Evolutionary conservation across 2,888 invertebrate genomes (phyloP), one percentile per base, ranked within the genome.

Genomic region (Peribatodes rhomboidaria): DNA sequence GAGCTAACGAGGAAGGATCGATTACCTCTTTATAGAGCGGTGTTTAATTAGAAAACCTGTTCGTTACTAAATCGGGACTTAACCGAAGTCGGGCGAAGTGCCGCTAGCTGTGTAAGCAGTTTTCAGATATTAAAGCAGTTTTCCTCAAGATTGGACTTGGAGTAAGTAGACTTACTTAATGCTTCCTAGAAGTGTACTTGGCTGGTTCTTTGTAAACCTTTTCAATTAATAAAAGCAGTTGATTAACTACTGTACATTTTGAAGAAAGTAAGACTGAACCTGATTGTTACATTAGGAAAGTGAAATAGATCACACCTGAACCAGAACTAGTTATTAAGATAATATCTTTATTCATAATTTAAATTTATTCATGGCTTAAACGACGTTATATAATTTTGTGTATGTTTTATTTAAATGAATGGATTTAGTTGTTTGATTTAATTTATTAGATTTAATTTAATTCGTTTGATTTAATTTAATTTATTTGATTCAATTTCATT

Each of bases 31-130:
- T 64, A 71, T 67, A 70, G 73, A 75, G 73, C 65, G 72, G 64
- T 65, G 70, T 75, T 78, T 78, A 76, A 78, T 78, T 76, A 76
- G 70, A 54, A 72, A 64, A 70, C 68, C 61, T 67, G 71, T 70
- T 71, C 66, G 53, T 55, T 33, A 31, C 46, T 27, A 27, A 57
- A 14, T n/a, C n/a, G 18, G 33, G 49, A 14, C 14, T 37, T 35
- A 18, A 31, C 16, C 9, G 14, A 9, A 14, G 35, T n/a, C n/a
- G n/a, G n/a, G n/a, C n/a, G n/a, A n/a, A n/a, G 11, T 35, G 11
- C 10, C 35, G 10, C 11, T 35, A 35, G 6, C 11, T 35, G 6
- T 35, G 35, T 11, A 11, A 35, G 35, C 35, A 35, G 9, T 35
- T 35, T 7, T 8, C 9, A 7, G 9, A 35, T 35, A 9, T 35